Conservation (phyloP, 2,888 invertebrate species). For the Hypolimnas misippus region DNA sequence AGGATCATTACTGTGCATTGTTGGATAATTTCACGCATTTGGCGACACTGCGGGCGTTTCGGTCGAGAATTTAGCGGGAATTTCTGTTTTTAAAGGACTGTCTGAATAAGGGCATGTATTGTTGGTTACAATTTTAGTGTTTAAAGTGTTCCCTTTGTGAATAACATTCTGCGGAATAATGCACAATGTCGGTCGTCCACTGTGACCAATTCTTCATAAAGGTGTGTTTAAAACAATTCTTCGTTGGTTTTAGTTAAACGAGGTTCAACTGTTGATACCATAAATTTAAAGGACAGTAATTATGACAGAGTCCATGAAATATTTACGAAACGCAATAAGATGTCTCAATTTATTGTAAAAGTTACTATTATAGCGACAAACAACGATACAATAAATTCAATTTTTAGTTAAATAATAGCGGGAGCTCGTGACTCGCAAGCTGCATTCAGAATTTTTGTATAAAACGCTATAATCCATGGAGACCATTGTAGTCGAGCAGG, state of each 20-base stretch:
- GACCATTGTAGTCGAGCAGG: conserved; percentile 48
- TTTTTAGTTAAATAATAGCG: conserved; percentile 15
- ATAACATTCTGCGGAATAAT: conserved; percentile 38
- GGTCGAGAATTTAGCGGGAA: conserved; percentile 71
- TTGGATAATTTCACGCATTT: conserved; percentile 81
- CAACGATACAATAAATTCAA: not conserved
- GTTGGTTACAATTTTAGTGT: conserved; percentile 51
- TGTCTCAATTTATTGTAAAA: conserved; percentile 5
- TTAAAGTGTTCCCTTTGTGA: conserved; percentile 47
- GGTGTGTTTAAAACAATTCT: conserved; percentile 29
- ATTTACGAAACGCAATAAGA: not conserved
- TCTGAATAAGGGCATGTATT: conserved; percentile 56
- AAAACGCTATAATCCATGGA: conserved; percentile 29
- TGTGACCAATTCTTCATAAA: conserved; percentile 40
- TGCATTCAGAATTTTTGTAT: conserved; percentile 27
- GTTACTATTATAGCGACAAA: not conserved
- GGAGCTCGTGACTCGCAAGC: conserved; percentile 29
- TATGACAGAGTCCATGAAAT: not conserved
- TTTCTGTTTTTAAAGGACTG: conserved; percentile 56
- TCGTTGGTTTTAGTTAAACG: conserved; percentile 14
- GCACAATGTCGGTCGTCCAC: conserved; percentile 40
- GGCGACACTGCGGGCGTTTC: conserved; percentile 77
- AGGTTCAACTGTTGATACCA: not conserved
- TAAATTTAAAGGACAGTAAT: conserved; percentile 4
- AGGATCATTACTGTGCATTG: conserved; percentile 79